Percentiles rank a stretch among this genome's conserved stretches.
Conservation (phyloP, 2,113 vertebrate species). For the Genyomyrus donnyi region DNA sequence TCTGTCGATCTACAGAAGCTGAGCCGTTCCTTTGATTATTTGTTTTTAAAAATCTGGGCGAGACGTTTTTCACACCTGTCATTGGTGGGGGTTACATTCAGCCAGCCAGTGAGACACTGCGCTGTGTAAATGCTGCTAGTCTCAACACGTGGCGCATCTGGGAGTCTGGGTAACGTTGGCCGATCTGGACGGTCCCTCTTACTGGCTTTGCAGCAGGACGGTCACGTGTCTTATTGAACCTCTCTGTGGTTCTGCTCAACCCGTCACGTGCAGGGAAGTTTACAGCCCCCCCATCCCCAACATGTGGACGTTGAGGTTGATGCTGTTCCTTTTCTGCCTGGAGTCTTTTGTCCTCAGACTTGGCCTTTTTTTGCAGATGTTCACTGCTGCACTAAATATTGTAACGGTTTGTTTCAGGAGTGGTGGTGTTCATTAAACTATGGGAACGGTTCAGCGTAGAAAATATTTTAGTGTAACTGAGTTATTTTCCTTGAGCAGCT, state of each 20-base stretch:
- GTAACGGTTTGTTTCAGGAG: background rate
- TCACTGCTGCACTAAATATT: background rate
- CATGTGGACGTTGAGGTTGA: background rate
- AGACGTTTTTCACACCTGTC: constrained; percentile 1
- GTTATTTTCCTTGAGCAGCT: background rate
- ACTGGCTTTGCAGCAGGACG: background rate
- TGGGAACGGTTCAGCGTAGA: background rate
- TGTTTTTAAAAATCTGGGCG: background rate
- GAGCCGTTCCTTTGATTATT: background rate
- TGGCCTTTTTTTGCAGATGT: background rate
- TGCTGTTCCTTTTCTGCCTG: background rate
- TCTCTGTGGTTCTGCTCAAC: background rate
- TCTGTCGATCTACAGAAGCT: background rate
- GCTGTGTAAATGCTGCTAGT: background rate
- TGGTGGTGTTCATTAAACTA: background rate
- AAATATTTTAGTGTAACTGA: background rate
- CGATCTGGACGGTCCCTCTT: background rate
- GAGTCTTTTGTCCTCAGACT: background rate
- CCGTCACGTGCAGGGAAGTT: constrained; percentile 34
- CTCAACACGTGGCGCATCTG: constrained; percentile 68
- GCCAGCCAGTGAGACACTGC: background rate
- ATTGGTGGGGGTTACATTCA: background rate
- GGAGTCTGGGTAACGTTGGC: constrained; percentile 15
- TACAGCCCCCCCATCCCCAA: background rate
- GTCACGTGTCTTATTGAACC: background rate